A percentile compares a stretch with the other conserved stretches of the same genome.
Evolutionary conservation across 2,113 vertebrate species (phyloP).

Genomic region (Anseranas semipalmata): DNA sequence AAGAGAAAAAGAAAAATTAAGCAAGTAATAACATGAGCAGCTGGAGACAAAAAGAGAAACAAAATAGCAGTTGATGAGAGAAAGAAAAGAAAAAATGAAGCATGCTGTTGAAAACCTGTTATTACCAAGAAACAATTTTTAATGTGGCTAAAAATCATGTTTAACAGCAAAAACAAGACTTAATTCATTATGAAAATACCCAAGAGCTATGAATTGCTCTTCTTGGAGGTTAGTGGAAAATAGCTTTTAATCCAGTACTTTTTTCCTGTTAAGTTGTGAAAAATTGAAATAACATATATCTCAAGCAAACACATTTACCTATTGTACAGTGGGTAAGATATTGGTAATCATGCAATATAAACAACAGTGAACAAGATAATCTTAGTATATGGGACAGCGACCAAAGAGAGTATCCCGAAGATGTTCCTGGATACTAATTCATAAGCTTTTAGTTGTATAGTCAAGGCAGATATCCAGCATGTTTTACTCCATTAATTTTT

Average conservation of each 20-base stretch:
- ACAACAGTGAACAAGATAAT: background rate
- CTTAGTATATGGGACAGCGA: no score
- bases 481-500: background rate
- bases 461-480: background rate
- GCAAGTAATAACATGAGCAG: conserved; percentile 66
- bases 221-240: background rate
- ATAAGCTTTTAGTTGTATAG: background rate
- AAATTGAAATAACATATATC: background rate
- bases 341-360: background rate
- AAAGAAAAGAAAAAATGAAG: background rate
- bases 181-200: conserved; percentile 31
- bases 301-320: background rate
- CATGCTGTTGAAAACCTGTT: conserved; percentile 67
- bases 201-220: background rate
- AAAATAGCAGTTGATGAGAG: conserved; percentile 59
- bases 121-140: conserved; percentile 69
- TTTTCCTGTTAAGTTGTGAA: background rate
- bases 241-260: background rate
- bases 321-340: background rate
- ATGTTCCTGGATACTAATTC: background rate
- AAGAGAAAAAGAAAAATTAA: conserved; percentile 65
- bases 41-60: conserved; percentile 56
- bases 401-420: background rate
- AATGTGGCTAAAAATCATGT: conserved; percentile 55
- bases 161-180: conserved; percentile 53